Evolutionary conservation across 2,113 vertebrate species (phyloP).

Genomic region (Hylia prasina): DNA sequence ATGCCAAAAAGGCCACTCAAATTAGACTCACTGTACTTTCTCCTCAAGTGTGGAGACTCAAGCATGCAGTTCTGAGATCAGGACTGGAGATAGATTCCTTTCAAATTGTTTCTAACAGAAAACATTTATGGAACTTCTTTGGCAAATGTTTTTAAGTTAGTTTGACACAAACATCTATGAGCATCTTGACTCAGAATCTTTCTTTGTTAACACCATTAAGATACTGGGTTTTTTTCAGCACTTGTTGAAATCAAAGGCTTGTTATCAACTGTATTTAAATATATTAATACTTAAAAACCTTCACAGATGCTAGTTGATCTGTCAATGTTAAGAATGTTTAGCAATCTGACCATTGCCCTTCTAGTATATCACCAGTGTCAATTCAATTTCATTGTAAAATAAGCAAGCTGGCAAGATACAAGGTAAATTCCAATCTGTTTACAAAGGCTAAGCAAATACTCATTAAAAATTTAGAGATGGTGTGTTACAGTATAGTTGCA

Average conservation of each 20-base stretch:
- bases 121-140: constrained; percentile 75
- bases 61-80: constrained; percentile 67
- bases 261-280: constrained; percentile 37
- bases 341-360: background rate
- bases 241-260: constrained; percentile 65
- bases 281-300: constrained; percentile 30
- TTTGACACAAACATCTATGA: constrained; percentile 69
- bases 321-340: background rate
- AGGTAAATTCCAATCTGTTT: constrained; percentile 61
- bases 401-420: constrained; percentile 65
- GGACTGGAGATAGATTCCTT: constrained; percentile 43
- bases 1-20: constrained; percentile 65
- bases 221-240: constrained; percentile 55
- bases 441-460: constrained; percentile 74
- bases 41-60: constrained; percentile 66
- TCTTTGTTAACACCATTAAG: constrained; percentile 51
- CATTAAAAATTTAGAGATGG: constrained; percentile 71
- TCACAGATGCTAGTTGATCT: constrained; percentile 28
- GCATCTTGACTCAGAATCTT: constrained; percentile 60
- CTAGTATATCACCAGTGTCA: background rate
- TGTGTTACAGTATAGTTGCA: constrained; percentile 74
- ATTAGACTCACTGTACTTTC: constrained; percentile 68
- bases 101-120: constrained; percentile 57
- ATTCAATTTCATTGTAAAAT: constrained; percentile 49
- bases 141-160: constrained; percentile 73